Percentiles rank a stretch among this genome's conserved stretches.
phyloP scores from a whole-genome alignment of 2,113 vertebrate genomes.

The Sebastes fasciatus region DNA sequence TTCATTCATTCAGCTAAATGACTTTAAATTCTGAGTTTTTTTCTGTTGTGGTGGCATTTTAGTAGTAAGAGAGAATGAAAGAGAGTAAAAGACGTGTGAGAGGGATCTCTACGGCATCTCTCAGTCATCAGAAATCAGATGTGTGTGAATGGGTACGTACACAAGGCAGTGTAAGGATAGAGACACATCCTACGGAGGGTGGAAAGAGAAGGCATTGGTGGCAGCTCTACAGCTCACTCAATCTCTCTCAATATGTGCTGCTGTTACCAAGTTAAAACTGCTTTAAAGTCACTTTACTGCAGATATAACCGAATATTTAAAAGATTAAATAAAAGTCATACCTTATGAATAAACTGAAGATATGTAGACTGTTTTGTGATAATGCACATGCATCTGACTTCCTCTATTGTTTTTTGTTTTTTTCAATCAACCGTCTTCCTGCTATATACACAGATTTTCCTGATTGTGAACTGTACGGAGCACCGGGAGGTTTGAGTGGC shows the following conservation, averaged over 20 bases:
- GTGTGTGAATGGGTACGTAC: neutral
- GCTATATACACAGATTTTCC: neutral
- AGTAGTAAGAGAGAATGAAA: constrained; percentile 2
- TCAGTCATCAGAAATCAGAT: constrained; percentile 1
- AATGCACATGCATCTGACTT: no score
- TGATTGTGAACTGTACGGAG: neutral
- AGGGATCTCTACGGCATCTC: constrained; percentile 15
- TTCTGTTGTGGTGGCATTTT: constrained; percentile 31
- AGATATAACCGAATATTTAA: neutral
- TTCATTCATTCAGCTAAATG: constrained; percentile 21
- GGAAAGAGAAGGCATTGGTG: constrained; percentile 5
- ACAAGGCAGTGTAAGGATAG: neutral
- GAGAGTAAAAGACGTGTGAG: constrained; percentile 14
- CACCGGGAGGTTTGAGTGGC: constrained; percentile 35
- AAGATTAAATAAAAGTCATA: neutral
- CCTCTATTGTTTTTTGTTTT: neutral
- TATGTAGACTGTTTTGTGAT: neutral
- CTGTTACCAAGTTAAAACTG: neutral
- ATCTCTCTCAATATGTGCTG: neutral
- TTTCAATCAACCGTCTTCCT: neutral
- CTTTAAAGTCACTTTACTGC: neutral
- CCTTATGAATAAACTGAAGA: neutral
- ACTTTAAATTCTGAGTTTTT: constrained; percentile 45
- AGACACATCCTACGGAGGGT: constrained; percentile 19
- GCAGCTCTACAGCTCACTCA: constrained; percentile 18